phyloP scores from a whole-genome alignment of 2,888 invertebrate species.

The Orgyia antiqua region DNA sequence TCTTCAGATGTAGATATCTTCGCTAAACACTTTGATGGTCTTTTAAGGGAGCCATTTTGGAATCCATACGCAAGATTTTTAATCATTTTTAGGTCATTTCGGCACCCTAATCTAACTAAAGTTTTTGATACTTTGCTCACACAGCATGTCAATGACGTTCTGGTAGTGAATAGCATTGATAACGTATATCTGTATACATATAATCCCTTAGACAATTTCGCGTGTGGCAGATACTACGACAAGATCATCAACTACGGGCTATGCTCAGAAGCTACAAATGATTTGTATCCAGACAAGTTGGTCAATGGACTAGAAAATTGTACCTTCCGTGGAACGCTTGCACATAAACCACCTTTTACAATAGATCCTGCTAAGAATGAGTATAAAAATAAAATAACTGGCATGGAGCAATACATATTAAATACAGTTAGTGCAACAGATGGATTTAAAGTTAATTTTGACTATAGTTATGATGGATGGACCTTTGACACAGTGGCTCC shows the following conservation, averaged over 20 bases:
- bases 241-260: background rate
- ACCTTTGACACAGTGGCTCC: background rate
- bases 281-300: slow-evolving; percentile 2
- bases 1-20: slow-evolving; percentile 19
- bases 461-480: background rate
- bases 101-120: slow-evolving; percentile 3
- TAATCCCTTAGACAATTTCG: slow-evolving; percentile 29
- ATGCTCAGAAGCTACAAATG: background rate
- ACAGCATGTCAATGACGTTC: slow-evolving; percentile 18
- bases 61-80: slow-evolving; percentile 34
- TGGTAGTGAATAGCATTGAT: slow-evolving; percentile 33
- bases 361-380: slow-evolving; percentile 2
- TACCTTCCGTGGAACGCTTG: background rate
- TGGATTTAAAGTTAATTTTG: slow-evolving; percentile 4
- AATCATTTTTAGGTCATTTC: slow-evolving; percentile 27
- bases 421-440: slow-evolving; percentile 3
- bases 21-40: slow-evolving; percentile 9
- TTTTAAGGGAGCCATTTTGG: slow-evolving; percentile 35
- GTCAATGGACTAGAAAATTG: slow-evolving; percentile 1
- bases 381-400: slow-evolving; percentile 2
- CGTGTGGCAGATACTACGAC: slow-evolving; percentile 1
- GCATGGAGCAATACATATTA: slow-evolving; percentile 8
- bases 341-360: background rate
- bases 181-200: slow-evolving; percentile 41
- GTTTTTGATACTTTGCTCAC: background rate